Percentiles rank a stretch among this genome's conserved stretches.
Evolutionary conservation across 2,797 vertebrate genomes (phyloP).

Genomic region (Tinamus major): DNA sequence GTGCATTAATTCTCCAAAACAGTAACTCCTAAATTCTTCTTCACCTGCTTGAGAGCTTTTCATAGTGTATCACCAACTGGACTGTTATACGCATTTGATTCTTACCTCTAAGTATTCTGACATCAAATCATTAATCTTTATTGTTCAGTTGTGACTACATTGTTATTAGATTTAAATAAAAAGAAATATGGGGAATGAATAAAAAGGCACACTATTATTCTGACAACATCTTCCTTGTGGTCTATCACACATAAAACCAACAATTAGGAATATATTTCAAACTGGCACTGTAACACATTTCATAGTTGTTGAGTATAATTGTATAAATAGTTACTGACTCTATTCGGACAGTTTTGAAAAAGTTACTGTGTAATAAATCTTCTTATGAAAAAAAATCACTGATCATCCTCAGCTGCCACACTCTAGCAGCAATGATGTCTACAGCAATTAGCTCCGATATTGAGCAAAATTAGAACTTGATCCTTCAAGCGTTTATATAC

Average conservation of each 20-base stretch:
- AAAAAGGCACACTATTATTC: conserved; percentile 34
- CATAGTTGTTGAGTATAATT: conserved; percentile 53
- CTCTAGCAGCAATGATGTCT: conserved; percentile 10
- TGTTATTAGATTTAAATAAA: conserved; percentile 55
- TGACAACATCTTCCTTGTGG: conserved; percentile 51
- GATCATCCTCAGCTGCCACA: conserved; percentile 25
- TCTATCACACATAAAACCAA: conserved; percentile 44
- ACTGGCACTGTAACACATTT: conserved; percentile 32
- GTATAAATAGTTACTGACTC: conserved; percentile 41
- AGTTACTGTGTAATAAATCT: neutral
- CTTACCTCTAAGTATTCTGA: conserved; percentile 44
- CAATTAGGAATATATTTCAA: conserved; percentile 57
- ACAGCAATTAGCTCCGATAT: conserved; percentile 47
- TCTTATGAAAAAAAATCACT: neutral
- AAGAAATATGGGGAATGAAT: conserved; percentile 20
- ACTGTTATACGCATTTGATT: conserved; percentile 31
- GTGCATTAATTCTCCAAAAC: neutral
- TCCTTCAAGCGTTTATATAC: conserved; percentile 32
- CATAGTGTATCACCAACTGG: neutral
- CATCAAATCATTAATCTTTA: conserved; percentile 47
- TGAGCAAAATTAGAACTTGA: conserved; percentile 55
- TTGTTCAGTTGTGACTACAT: conserved; percentile 55
- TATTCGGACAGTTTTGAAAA: conserved; percentile 34
- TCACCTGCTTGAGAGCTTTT: neutral
- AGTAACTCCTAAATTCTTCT: neutral